A percentile compares a stretch with the other conserved stretches of the same genome.
Conservation (phyloP, 2,797 vertebrate species). For the Poliocrania exsul region DNA sequence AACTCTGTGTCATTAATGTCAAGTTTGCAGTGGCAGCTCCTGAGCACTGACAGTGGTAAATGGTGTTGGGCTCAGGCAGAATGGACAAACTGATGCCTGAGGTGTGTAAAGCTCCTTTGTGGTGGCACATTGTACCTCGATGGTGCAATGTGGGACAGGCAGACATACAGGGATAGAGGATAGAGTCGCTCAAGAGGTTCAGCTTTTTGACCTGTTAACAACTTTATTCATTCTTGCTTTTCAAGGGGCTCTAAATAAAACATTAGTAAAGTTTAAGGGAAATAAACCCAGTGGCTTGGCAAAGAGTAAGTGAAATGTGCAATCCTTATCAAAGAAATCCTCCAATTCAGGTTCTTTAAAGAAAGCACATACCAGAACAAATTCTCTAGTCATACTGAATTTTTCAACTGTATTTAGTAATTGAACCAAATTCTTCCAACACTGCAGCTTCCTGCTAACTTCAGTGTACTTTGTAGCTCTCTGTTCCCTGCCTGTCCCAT, state of each 20-base stretch:
- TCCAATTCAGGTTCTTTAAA: neutral
- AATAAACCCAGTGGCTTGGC: neutral
- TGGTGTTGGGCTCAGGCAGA: neutral
- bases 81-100: accelerated
- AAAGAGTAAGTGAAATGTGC: neutral
- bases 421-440: neutral
- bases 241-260: neutral
- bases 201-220: neutral
- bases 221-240: neutral
- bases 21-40: neutral
- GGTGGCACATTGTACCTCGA: neutral
- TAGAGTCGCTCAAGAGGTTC: neutral
- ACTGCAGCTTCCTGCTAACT: neutral
- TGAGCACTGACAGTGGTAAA: neutral
- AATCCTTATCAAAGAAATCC: neutral
- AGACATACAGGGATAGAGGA: neutral
- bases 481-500: neutral
- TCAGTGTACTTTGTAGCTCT: neutral
- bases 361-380: neutral
- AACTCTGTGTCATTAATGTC: accelerated
- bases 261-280: neutral
- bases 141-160: neutral
- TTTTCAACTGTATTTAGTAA: neutral
- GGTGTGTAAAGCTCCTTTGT: neutral
- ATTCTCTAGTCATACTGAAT: neutral